These are phyloP conservation scores for Melikaiella ostensackeni DNA, from an alignment of 2,888 invertebrate species.

Conservation along the genomic window DNA sequence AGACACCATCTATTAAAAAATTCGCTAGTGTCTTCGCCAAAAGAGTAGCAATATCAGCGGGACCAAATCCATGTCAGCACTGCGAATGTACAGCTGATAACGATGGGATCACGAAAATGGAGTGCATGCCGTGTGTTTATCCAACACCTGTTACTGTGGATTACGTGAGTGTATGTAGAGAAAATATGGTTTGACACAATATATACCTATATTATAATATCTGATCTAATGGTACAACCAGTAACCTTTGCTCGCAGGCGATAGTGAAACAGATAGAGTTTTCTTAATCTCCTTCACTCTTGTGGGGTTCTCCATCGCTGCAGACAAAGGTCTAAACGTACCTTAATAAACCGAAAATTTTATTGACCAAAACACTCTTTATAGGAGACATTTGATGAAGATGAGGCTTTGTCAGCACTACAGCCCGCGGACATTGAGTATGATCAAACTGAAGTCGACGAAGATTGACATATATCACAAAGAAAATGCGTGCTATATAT, in stretches of 20 bases:
- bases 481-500: neutral
- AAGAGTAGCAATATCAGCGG: constrained; percentile 82
- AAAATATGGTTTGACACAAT: neutral
- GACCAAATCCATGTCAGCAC: constrained; percentile 81
- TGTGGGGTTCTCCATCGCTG: too few relatives aligned
- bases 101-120: constrained; percentile 83
- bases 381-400: constrained; percentile 72
- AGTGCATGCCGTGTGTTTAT: constrained; percentile 82
- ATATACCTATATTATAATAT: too few relatives aligned
- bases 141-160: constrained; percentile 78
- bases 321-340: too few relatives aligned
- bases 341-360: constrained; percentile 17
- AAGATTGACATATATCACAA: constrained; percentile 43
- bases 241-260: too few relatives aligned
- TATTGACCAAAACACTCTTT: constrained; percentile 41
- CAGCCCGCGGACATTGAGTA: constrained; percentile 68
- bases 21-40: constrained; percentile 84
- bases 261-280: too few relatives aligned
- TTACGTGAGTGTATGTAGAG: constrained; percentile 76
- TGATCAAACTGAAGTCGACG: constrained; percentile 56
- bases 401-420: constrained; percentile 65
- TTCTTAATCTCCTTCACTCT: too few relatives aligned
- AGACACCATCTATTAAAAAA: constrained; percentile 80
- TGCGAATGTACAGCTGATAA: constrained; percentile 86
- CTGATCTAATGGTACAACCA: too few relatives aligned